These are phyloP conservation scores for Drosophila setifemur DNA, from an alignment of 1,140 invertebrate genomes.

Conservation along the genomic window DNA sequence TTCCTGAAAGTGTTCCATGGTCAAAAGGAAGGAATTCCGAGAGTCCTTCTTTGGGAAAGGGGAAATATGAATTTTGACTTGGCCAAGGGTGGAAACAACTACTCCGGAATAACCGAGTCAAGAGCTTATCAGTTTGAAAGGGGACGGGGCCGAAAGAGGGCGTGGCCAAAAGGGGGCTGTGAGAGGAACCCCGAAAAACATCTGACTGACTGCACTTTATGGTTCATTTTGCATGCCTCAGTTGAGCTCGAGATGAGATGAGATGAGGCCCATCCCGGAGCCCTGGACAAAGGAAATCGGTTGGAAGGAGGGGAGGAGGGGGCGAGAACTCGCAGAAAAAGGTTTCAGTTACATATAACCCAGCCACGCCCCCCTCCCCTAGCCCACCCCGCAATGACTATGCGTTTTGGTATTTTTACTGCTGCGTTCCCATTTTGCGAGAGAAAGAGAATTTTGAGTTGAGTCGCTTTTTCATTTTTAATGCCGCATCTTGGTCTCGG, in stretches of 20 bases:
- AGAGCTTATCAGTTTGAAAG: not conserved
- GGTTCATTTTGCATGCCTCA: conserved; percentile 53
- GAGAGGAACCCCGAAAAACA: conserved; percentile 16
- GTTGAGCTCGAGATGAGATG: conserved; percentile 12
- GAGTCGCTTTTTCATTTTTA: conserved; percentile 58
- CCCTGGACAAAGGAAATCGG: not conserved
- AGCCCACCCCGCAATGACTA: conserved; percentile 19
- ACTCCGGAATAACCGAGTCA: too few species aligned
- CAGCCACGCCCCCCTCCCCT: conserved; percentile 1
- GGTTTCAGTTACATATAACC: conserved; percentile 19
- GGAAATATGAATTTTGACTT: not conserved
- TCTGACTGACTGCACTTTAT: conserved; percentile 52
- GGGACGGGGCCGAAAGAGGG: not conserved
- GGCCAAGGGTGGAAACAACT: too few species aligned
- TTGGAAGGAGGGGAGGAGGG: not conserved
- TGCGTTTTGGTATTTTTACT: conserved; percentile 66
- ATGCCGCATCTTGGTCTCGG: conserved; percentile 55
- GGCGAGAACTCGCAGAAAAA: too few species aligned
- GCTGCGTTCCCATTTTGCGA: too few species aligned
- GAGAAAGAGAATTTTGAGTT: conserved; percentile 44
- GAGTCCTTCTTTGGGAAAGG: too few species aligned
- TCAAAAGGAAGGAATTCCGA: too few species aligned
- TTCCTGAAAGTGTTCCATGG: too few species aligned
- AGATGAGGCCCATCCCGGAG: not conserved
- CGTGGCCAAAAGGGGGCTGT: not conserved